Conservation (phyloP, 2,888 invertebrate genomes). For the Conomelus anceps region DNA sequence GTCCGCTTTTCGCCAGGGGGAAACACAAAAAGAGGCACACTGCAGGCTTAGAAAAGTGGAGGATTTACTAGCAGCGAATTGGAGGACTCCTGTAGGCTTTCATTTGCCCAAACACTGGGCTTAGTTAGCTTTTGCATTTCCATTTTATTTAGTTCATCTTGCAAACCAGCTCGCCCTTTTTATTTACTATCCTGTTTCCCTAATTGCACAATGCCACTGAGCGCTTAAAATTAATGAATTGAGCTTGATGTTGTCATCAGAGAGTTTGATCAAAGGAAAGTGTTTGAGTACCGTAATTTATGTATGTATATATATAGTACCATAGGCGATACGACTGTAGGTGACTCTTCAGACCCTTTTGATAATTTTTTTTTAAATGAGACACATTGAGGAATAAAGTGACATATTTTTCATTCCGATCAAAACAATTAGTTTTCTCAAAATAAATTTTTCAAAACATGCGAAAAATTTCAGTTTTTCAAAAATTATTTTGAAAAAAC, state of each 20-base stretch:
- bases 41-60: not conserved
- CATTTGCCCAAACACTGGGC: not conserved
- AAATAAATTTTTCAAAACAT: too few species aligned
- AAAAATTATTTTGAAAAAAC: too few species aligned
- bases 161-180: not conserved
- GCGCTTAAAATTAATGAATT: not conserved
- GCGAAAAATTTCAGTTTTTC: too few species aligned
- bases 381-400: too few species aligned
- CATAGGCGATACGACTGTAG: too few species aligned
- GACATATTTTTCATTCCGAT: too few species aligned
- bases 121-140: not conserved
- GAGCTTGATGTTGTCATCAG: not conserved
- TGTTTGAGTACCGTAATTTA: too few species aligned
- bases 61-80: not conserved
- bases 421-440: too few species aligned
- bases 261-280: too few species aligned
- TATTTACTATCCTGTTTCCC: not conserved
- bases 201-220: not conserved
- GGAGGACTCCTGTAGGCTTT: not conserved
- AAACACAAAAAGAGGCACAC: not conserved
- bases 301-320: not conserved
- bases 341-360: too few species aligned
- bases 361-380: too few species aligned
- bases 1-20: not conserved
- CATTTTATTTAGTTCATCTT: not conserved